These are phyloP conservation scores for Chrysochloris asiatica DNA, from an alignment of 2,113 vertebrate genomes.

Conservation along the genomic window DNA sequence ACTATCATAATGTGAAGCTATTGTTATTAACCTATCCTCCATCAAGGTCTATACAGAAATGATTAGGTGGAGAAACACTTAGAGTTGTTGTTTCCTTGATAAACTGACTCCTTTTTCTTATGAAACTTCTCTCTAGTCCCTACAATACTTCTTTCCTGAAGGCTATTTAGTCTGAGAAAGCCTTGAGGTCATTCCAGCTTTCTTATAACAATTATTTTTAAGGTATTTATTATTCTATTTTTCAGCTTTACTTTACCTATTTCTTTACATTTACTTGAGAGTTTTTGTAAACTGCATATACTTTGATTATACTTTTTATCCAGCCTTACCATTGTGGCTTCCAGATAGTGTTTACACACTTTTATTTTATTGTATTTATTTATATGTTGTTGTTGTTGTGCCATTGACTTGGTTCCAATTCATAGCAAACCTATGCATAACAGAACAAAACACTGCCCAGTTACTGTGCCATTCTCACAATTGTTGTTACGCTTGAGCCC, in stretches of 20 bases:
- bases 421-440: too few species aligned
- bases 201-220: neutral
- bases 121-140: neutral
- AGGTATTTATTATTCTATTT: neutral
- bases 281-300: neutral
- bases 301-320: neutral
- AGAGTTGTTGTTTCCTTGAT: constrained; percentile 26
- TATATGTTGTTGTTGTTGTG: too few species aligned
- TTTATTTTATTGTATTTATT: neutral
- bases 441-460: too few species aligned
- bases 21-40: too few species aligned
- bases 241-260: neutral
- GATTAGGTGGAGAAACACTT: neutral
- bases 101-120: neutral
- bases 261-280: neutral
- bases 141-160: neutral
- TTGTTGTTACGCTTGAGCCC: too few species aligned
- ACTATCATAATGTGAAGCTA: too few species aligned
- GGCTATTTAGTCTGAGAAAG: neutral
- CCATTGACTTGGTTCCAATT: too few species aligned
- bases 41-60: neutral
- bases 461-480: too few species aligned
- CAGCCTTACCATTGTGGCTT: neutral
- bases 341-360: neutral
- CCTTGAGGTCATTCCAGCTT: neutral